Evolutionary conservation across 2,888 invertebrate species (phyloP).

Genomic region (Meganola albula): DNA sequence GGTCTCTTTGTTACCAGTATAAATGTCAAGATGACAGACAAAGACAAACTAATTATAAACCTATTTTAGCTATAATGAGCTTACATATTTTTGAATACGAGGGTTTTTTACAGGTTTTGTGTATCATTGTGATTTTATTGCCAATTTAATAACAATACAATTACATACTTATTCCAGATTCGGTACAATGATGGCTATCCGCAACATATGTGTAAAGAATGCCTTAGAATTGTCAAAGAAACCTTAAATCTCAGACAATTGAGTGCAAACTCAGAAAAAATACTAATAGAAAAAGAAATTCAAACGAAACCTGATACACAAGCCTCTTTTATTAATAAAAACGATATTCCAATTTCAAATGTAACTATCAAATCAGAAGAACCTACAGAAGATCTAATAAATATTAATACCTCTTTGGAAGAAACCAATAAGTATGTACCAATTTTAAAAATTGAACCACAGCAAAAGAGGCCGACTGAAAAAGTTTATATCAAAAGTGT

Average conservation of each 20-base stretch:
- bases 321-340: too few species aligned
- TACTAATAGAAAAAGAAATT: conserved; percentile 6
- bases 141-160: neutral
- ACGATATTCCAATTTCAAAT: too few species aligned
- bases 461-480: neutral
- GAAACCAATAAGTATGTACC: conserved; percentile 1
- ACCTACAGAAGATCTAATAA: neutral
- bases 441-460: neutral
- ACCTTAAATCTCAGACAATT: conserved; percentile 20
- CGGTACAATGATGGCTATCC: conserved; percentile 23
- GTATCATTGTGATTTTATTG: too few species aligned
- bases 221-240: conserved; percentile 14
- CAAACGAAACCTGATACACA: neutral
- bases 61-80: too few species aligned
- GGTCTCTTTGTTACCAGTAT: too few species aligned
- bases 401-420: neutral
- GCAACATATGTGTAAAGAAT: conserved; percentile 23
- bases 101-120: too few species aligned
- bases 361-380: conserved; percentile 1
- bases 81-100: too few species aligned
- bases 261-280: conserved; percentile 17
- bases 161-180: conserved; percentile 21
- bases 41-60: too few species aligned
- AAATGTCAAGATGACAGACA: too few species aligned
- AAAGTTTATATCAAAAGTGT: neutral